Evolutionary conservation across 2,113 vertebrate genomes (phyloP).

Genomic region (Pomatorhinus ruficollis): DNA sequence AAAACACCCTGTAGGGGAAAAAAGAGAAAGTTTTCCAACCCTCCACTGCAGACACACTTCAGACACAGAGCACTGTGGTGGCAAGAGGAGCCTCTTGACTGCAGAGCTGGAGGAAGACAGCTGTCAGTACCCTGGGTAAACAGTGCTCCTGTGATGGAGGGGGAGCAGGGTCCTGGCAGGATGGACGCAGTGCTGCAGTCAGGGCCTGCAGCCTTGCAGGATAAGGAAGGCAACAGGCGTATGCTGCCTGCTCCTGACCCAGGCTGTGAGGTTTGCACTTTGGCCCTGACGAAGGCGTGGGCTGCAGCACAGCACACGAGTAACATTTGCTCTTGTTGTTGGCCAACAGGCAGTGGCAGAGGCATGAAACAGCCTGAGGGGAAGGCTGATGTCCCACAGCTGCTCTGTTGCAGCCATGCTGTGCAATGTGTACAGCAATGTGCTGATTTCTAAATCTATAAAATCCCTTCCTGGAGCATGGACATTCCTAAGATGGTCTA

Average conservation of each 20-base stretch:
- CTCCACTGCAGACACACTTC: rapidly evolving
- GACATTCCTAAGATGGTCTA: not conserved
- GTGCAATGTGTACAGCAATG: not conserved
- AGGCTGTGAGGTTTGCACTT: not conserved
- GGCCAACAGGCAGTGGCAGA: not conserved
- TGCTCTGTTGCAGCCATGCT: not conserved
- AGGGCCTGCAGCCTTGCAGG: rapidly evolving
- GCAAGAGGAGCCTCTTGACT: not conserved
- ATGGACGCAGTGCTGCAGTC: rapidly evolving
- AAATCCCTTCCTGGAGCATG: not conserved
- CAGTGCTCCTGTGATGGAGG: rapidly evolving
- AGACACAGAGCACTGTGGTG: rapidly evolving
- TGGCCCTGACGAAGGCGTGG: not conserved
- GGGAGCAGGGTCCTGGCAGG: rapidly evolving
- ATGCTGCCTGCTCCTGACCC: not conserved
- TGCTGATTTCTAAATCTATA: not conserved
- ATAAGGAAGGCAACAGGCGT: not conserved
- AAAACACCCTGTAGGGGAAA: not conserved
- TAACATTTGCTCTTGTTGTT: not conserved
- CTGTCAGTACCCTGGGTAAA: rapidly evolving
- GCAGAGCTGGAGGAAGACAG: not conserved
- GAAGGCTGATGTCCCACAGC: not conserved
- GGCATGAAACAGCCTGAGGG: not conserved
- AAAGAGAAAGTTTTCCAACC: not conserved
- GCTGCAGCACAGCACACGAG: not conserved